phyloP scores from a whole-genome alignment of 2,888 invertebrate species.

The Thereva nobilitata region DNA sequence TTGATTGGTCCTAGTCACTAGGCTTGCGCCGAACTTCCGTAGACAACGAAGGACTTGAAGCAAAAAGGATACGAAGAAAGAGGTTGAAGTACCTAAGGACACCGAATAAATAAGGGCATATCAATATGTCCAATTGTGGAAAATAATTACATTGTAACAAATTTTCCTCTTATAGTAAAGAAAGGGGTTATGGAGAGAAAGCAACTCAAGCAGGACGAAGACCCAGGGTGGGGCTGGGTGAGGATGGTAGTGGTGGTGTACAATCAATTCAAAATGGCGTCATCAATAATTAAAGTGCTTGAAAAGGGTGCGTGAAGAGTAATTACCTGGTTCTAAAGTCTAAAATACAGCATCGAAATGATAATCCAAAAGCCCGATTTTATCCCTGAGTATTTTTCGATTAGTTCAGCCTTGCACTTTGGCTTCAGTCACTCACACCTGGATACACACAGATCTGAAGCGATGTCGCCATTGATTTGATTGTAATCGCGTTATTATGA shows the following conservation, averaged over 20 bases:
- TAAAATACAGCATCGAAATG: constrained; percentile 14
- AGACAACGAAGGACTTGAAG: constrained; percentile 3
- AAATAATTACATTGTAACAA: constrained; percentile 60
- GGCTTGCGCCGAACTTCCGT: not conserved
- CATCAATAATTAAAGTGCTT: constrained; percentile 37
- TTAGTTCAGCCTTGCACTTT: not conserved
- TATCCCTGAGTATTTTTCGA: not conserved
- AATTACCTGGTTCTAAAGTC: constrained; percentile 37
- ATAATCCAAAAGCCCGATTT: not conserved
- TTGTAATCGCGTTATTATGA: constrained; percentile 28
- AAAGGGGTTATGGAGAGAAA: constrained; percentile 30
- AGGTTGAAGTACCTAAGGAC: constrained; percentile 7
- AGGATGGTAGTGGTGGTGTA: constrained; percentile 27
- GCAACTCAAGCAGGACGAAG: not conserved
- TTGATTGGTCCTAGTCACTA: not conserved
- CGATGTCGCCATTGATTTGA: constrained; percentile 15
- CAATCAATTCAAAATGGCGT: constrained; percentile 41
- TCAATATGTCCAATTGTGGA: constrained; percentile 60
- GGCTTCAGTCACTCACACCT: not conserved
- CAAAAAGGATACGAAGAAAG: constrained; percentile 2
- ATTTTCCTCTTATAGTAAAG: constrained; percentile 49
- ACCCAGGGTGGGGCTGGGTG: constrained; percentile 5
- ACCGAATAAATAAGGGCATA: constrained; percentile 49
- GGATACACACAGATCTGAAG: not conserved
- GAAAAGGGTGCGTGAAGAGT: constrained; percentile 36